Base-by-base conservation (phyloP, 1,140 invertebrate species). In the Glossosoma conforme region DNA sequence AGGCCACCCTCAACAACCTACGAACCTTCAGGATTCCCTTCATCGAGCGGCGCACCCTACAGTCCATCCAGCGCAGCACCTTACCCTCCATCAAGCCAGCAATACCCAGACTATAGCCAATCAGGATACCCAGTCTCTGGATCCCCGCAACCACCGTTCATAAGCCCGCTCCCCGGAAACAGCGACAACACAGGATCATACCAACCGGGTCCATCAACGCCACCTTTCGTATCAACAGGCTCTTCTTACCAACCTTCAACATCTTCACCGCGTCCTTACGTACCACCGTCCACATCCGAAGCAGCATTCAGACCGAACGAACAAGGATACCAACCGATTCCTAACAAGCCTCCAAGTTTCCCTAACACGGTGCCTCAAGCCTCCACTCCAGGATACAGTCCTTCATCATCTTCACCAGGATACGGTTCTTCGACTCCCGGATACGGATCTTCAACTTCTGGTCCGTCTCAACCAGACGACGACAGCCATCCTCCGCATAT, bases 401-500 rank as follows among this genome's bases (percentile, higher is more conserved):
- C 19, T 44, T 46, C 33, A 17, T 32, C 44, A 14, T 58, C 24
- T 44, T 51, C 24, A 13, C 25, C 28, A 11, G 35, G 21, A 20
- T 20, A 9, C 33, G 50, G 36, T 18, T 18, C 32, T n/a, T 41
- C 54, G 6, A 48, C 44, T 2, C 10, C 25, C n/a, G 33, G 44
- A 2, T 44, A 40, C 24, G 24, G 28, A 14, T 32, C 47, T 19
- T 43, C 36, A 9, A 32, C 43, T 21, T n/a, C 19, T 13, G n/a
- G 52, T 25, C 43, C 51, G 3, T 37, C 22, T 11, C 15, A 18
- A 5, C 6, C 42, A 19, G 46, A 38, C 32, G 42, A 40, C 18
- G n/a, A 77, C 8, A 77, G 77, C 36, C 84, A 87, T 61, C 83
- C 84, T 20, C 84, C 87, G 8, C 84, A 87, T 56, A 85, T 90